Conservation (phyloP, 2,888 invertebrate genomes). For the Sinotaia quadrata region DNA sequence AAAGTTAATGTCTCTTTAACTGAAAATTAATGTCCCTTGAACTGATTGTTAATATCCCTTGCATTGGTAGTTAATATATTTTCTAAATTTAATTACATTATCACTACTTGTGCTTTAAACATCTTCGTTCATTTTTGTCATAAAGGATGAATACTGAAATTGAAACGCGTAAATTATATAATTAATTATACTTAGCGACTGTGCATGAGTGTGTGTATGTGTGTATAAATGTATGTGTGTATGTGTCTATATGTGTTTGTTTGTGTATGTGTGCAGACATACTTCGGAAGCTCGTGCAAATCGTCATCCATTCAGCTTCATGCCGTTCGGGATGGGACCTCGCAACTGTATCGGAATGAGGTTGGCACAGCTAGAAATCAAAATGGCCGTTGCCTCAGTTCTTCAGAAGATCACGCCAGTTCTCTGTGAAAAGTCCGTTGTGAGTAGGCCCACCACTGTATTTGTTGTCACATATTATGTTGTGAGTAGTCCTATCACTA, state of each 20-base stretch:
- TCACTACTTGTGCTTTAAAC: too few relatives aligned
- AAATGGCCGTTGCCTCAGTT: conserved; percentile 45
- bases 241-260: background rate
- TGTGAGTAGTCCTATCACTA: too few relatives aligned
- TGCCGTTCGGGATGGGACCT: conserved; percentile 56
- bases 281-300: conserved; percentile 39
- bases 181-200: too few relatives aligned
- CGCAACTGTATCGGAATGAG: conserved; percentile 58
- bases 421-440: conserved; percentile 19
- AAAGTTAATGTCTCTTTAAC: too few relatives aligned
- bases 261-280: conserved; percentile 36
- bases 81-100: too few relatives aligned
- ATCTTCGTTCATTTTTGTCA: too few relatives aligned
- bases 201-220: background rate
- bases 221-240: background rate
- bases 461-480: too few relatives aligned
- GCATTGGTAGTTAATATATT: too few relatives aligned
- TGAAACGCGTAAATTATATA: too few relatives aligned
- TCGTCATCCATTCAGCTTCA: conserved; percentile 46
- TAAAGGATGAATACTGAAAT: too few relatives aligned
- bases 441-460: background rate
- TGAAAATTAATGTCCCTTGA: too few relatives aligned
- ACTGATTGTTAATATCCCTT: too few relatives aligned
- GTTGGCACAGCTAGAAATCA: conserved; percentile 49
- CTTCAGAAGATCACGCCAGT: conserved; percentile 39